Evolutionary conservation across 2,888 invertebrate genomes (phyloP).

Genomic region (Campopleginae sp.): DNA sequence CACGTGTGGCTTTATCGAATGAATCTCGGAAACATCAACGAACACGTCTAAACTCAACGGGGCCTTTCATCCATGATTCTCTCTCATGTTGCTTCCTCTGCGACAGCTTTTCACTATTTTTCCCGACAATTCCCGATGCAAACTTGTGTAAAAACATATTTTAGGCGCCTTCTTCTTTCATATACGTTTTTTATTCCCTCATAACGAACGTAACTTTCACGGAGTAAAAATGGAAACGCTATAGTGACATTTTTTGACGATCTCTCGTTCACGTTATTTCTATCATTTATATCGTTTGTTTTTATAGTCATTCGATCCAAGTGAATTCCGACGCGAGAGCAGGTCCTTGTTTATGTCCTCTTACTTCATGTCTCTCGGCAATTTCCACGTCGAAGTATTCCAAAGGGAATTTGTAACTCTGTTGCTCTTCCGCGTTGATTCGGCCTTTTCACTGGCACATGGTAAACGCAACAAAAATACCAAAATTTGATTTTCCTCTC

Average conservation of each 20-base stretch:
- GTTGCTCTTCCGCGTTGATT: neutral
- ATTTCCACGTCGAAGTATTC: conserved; percentile 17
- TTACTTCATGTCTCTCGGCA: neutral
- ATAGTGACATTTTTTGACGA: neutral
- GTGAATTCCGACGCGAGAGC: conserved; percentile 35
- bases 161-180: neutral
- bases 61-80: neutral
- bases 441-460: conserved; percentile 19
- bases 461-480: neutral
- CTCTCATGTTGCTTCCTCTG: conserved; percentile 7
- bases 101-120: neutral
- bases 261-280: conserved; percentile 2
- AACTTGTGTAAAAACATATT: neutral
- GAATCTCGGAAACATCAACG: conserved; percentile 6
- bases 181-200: neutral
- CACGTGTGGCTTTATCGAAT: conserved; percentile 40
- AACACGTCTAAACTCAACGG: neutral
- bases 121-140: neutral
- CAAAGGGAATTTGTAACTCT: conserved; percentile 49
- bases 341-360: neutral
- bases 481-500: conserved; percentile 22
- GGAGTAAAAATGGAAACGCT: conserved; percentile 6
- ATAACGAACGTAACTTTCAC: neutral
- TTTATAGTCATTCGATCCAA: conserved; percentile 30
- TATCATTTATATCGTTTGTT: neutral